A percentile compares a stretch with the other conserved stretches of the same genome.
These are phyloP conservation scores for Temnopleurus reevesii DNA, from an alignment of 53 echinoderm and acorn worm species.

Conservation along the genomic window DNA sequence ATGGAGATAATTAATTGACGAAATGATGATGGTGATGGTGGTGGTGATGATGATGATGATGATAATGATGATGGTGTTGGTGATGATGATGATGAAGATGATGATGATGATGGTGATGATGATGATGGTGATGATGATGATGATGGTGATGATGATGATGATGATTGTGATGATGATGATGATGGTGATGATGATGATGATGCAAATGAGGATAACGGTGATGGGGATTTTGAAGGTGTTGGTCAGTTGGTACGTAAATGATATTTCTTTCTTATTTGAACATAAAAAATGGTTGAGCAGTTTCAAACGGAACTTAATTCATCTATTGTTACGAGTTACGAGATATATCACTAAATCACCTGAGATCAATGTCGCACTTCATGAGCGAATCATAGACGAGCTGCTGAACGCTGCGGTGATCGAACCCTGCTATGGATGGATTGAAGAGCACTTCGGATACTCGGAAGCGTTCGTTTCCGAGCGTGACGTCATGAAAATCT, in stretches of 20 bases:
- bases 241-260: no score
- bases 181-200: not conserved
- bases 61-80: not conserved
- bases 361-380: constrained; percentile 41
- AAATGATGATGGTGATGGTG: not conserved
- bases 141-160: not conserved
- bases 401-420: constrained; percentile 17
- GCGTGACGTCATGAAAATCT: not conserved
- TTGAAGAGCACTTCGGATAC: constrained; percentile 28
- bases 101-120: not conserved
- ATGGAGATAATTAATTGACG: no score
- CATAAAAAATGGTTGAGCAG: no score
- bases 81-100: not conserved
- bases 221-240: not conserved
- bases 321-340: no score
- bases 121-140: not conserved
- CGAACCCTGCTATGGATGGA: not conserved
- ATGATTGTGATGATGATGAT: not conserved
- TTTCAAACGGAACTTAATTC: no score
- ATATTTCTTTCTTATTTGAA: no score
- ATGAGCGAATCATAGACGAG: constrained; percentile 23
- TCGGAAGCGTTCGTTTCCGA: constrained; percentile 34
- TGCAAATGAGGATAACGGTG: not conserved
- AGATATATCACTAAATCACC: not conserved
- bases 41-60: not conserved